These are phyloP conservation scores for Lonchura striata DNA, from an alignment of 2,113 vertebrate genomes.

Conservation along the genomic window DNA sequence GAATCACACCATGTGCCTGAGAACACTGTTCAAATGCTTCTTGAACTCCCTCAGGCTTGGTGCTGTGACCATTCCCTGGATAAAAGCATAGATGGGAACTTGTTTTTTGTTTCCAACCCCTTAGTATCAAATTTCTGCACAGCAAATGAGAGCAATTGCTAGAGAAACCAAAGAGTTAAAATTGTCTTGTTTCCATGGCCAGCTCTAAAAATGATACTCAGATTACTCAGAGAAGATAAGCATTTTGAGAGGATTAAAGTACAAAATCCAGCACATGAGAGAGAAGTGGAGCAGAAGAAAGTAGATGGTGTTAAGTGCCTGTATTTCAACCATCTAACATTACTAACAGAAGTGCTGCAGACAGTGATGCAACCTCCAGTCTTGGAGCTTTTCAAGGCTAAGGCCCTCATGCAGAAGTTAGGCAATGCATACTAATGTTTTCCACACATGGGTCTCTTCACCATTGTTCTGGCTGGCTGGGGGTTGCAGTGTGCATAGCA, in stretches of 20 bases:
- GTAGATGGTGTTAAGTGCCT: background rate
- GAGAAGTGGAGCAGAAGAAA: background rate
- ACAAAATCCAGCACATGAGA: background rate
- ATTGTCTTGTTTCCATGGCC: background rate
- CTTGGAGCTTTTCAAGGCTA: background rate
- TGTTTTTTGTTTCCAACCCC: background rate
- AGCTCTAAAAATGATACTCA: background rate
- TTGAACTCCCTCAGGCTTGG: background rate
- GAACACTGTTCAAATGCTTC: background rate
- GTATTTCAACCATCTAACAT: background rate
- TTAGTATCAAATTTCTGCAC: background rate
- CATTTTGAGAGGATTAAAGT: background rate
- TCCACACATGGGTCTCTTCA: background rate
- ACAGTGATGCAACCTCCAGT: background rate
- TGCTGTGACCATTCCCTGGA: background rate
- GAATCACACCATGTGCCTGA: background rate
- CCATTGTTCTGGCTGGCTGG: background rate
- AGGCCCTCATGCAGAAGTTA: background rate
- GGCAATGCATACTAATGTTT: background rate
- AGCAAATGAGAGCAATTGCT: background rate
- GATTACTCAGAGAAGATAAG: background rate
- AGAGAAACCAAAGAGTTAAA: background rate
- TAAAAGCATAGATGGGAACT: background rate
- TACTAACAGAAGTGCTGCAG: background rate
- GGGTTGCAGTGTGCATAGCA: accelerated